Evolutionary conservation across 2,113 vertebrate species (phyloP), one percentile per base, ranked within the genome.

Genomic region (Poecilia latipinna): DNA sequence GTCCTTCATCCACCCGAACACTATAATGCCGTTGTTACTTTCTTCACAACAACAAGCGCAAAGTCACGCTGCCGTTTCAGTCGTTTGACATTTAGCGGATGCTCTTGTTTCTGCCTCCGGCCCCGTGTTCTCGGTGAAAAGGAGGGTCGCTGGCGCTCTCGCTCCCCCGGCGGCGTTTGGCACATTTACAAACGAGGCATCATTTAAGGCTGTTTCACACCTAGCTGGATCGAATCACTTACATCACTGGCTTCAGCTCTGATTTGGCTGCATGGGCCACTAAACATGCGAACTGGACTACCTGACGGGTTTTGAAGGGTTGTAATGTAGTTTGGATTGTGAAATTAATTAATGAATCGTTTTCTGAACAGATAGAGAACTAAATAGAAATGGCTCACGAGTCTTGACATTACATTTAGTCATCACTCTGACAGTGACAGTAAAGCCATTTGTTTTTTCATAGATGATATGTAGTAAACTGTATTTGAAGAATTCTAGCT

Each of bases 11-110:
- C 54, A 61, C 26, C 65, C 29, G 42, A 77, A 51, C 80, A 72
- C 61, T 65, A 10, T 11, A 35, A 31, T 67, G 33, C 39, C 62
- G 65, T 39, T 26, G 68, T 82, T 64, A n/a, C 71, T 88, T 44
- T 81, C 65, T 84, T 66, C 37, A 26, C 4, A 65, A 64, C 68
- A 78, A 81, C 57, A 4, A 73, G 68, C 26, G 28, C 64, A 80
- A 87, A 86, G 84, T 80, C 82, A 64, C 42, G 8, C 61, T 76
- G 77, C 71, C 77, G 57, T 81, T 61, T 83, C 63, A 74, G 80
- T 81, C 74, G 75, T 48, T 83, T 90, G 86, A 91, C 90, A 90
- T 92, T 90, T 88, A 82, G 66, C 48, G 60, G 85, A 82, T 79
- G 71, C 80, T 86, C 63, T 15, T 90, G 84, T 87, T 86, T 84